These are phyloP conservation scores for Pocota personata DNA, from an alignment of 2,888 invertebrate species.

Conservation along the genomic window DNA sequence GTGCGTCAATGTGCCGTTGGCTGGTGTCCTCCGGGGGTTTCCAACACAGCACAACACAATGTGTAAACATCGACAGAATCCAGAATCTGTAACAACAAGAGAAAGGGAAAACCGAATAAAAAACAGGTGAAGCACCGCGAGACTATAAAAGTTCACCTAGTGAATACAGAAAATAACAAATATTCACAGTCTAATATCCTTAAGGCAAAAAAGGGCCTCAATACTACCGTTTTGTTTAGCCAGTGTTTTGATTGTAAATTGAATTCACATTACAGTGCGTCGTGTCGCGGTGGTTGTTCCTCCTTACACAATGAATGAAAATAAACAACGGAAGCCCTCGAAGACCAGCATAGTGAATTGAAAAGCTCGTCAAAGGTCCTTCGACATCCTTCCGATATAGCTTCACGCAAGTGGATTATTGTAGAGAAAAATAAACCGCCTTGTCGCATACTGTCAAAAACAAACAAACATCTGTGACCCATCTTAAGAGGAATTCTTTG, in stretches of 20 bases:
- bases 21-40: constrained; percentile 37
- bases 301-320: constrained; percentile 30
- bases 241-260: constrained; percentile 71
- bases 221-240: constrained; percentile 1
- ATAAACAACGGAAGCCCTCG: constrained; percentile 64
- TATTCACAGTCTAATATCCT: constrained; percentile 15
- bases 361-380: constrained; percentile 68
- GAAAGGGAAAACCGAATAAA: neutral
- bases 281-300: neutral
- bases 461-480: constrained; percentile 73
- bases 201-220: constrained; percentile 12
- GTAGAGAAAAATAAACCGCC: neutral
- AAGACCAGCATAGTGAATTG: constrained; percentile 42
- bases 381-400: constrained; percentile 51
- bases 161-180: constrained; percentile 23
- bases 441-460: constrained; percentile 68
- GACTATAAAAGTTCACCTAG: constrained; percentile 42
- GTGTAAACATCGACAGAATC: constrained; percentile 32
- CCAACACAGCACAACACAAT: constrained; percentile 21
- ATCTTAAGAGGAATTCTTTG: constrained; percentile 54
- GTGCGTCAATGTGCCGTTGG: constrained; percentile 77
- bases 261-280: constrained; percentile 43
- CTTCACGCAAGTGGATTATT: constrained; percentile 50
- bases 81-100: constrained; percentile 1
- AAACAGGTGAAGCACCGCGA: constrained; percentile 55